phyloP scores from a whole-genome alignment of 2,797 vertebrate genomes.

The Danio jaintianensis region DNA sequence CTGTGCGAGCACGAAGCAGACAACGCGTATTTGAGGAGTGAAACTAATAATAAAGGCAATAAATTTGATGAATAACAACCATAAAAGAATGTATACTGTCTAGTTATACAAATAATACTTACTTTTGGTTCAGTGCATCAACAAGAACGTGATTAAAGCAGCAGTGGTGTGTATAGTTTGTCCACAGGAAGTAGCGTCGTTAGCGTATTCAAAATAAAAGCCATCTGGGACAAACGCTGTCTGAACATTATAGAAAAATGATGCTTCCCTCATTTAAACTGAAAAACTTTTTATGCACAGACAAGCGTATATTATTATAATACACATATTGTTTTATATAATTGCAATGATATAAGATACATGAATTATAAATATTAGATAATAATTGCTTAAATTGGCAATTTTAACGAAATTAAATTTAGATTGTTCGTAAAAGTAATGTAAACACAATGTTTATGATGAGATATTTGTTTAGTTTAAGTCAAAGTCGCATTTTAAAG shows the following conservation, averaged over 20 bases:
- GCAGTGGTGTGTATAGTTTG: too few species aligned
- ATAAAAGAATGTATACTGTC: too few species aligned
- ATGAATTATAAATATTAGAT: background rate
- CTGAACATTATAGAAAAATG: background rate
- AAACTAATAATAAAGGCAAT: background rate
- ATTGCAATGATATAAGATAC: background rate
- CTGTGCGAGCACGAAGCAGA: background rate
- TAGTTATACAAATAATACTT: background rate
- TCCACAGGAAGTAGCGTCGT: background rate
- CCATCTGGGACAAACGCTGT: background rate
- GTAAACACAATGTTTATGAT: too few species aligned
- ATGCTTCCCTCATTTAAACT: too few species aligned
- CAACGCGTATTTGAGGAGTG: background rate
- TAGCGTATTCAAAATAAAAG: slow-evolving; percentile 28
- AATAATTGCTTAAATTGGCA: background rate
- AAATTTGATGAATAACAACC: background rate
- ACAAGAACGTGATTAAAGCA: background rate
- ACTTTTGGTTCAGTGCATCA: background rate
- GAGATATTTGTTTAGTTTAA: too few species aligned
- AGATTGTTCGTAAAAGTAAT: too few species aligned
- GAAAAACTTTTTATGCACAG: too few species aligned
- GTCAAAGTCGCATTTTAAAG: too few species aligned
- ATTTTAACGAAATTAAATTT: too few species aligned
- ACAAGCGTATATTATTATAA: too few species aligned
- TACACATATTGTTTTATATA: too few species aligned